These are phyloP conservation scores for Melanargia galathea DNA, from an alignment of 2,888 invertebrate genomes.

Conservation along the genomic window DNA sequence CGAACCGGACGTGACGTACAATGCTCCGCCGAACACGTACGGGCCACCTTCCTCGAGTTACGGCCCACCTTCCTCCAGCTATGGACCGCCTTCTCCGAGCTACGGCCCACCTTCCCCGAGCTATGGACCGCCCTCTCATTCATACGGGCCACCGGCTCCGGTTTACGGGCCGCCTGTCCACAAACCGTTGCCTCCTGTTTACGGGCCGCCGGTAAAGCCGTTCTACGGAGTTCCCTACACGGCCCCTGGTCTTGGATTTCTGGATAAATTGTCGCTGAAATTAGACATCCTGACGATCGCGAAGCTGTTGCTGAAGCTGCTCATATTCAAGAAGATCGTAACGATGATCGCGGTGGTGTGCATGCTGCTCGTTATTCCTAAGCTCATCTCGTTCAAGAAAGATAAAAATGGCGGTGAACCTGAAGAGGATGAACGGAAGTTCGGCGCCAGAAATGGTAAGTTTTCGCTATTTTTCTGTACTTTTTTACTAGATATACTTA, in stretches of 20 bases:
- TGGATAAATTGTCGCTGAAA: slow-evolving; percentile 87
- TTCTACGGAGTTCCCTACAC: slow-evolving; percentile 82
- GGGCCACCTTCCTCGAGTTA: slow-evolving; percentile 67
- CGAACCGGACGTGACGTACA: slow-evolving; percentile 64
- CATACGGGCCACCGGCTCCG: slow-evolving; percentile 71
- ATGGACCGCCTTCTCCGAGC: slow-evolving; percentile 65
- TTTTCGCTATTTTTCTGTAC: slow-evolving; percentile 30
- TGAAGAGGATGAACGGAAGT: slow-evolving; percentile 63
- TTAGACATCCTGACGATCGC: slow-evolving; percentile 87
- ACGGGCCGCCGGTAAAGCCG: slow-evolving; percentile 73
- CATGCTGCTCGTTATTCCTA: slow-evolving; percentile 88
- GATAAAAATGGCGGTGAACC: slow-evolving; percentile 55
- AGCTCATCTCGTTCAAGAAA: slow-evolving; percentile 81
- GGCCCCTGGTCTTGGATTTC: slow-evolving; percentile 76
- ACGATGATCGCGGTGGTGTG: slow-evolving; percentile 90
- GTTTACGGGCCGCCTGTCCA: slow-evolving; percentile 66
- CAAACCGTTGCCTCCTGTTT: slow-evolving; percentile 61
- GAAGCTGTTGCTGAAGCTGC: slow-evolving; percentile 87
- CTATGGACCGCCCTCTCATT: slow-evolving; percentile 67
- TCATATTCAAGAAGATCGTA: slow-evolving; percentile 91
- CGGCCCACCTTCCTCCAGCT: slow-evolving; percentile 67
- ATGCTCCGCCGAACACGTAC: slow-evolving; percentile 62
- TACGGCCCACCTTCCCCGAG: slow-evolving; percentile 64
- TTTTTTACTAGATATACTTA: slow-evolving; percentile 8
- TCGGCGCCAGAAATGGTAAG: slow-evolving; percentile 60